Percentiles rank a stretch among this genome's conserved stretches.
Evolutionary conservation across 2,797 vertebrate species (phyloP).

Genomic region (Chiropotes sagulatus): DNA sequence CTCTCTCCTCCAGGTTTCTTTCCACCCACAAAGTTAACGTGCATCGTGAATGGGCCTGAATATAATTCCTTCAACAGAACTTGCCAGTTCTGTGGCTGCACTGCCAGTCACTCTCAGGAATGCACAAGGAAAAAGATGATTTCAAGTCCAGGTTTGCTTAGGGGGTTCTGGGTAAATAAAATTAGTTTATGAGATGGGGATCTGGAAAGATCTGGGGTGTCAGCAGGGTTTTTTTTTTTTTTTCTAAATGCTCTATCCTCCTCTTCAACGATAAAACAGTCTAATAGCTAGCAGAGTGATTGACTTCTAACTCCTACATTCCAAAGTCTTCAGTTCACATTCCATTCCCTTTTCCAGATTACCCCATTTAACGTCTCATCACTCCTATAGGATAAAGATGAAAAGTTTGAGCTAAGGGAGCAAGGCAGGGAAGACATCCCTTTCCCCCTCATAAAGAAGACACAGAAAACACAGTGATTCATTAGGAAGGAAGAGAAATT

Average conservation of each 20-base stretch:
- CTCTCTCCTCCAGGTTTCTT: conserved; percentile 66
- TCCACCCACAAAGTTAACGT: conserved; percentile 62
- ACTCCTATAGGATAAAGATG: neutral
- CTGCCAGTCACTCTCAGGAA: neutral
- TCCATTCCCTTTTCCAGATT: neutral
- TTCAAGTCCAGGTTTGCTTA: neutral
- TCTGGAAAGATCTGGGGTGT: neutral
- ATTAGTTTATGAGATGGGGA: neutral
- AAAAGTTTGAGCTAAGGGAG: neutral
- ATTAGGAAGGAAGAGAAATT: conserved; percentile 53
- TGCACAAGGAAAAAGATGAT: neutral
- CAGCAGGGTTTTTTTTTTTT: neutral
- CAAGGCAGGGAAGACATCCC: neutral
- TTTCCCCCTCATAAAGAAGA: conserved; percentile 3
- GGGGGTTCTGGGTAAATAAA: neutral
- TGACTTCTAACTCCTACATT: neutral
- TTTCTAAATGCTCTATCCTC: neutral
- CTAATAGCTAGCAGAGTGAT: neutral
- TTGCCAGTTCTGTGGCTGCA: conserved; percentile 38
- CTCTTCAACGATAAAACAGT: neutral
- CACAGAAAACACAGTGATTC: neutral
- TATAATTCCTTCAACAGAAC: conserved; percentile 48
- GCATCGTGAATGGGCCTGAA: conserved; percentile 53
- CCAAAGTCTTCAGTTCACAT: neutral
- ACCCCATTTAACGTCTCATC: neutral